Evolutionary conservation across 2,888 invertebrate genomes (phyloP), one percentile per base, ranked within the genome.

Genomic region (Agrotis segetum): DNA sequence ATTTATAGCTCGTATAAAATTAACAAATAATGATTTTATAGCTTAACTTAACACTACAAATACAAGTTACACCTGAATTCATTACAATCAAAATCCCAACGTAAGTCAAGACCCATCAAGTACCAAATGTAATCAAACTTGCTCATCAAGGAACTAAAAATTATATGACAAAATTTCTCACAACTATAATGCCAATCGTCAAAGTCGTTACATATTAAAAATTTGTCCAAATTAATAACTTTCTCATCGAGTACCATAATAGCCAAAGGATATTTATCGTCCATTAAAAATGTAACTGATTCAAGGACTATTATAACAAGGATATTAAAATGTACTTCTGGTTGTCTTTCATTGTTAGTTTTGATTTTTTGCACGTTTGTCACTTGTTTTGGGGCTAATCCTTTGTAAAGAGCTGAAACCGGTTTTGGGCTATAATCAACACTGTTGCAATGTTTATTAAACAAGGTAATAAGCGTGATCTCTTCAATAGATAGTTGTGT

Each of bases 401-500:
- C 66, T 86, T 82, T 87, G 88, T 87, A 82, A 89, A 85, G 86
- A 92, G 88, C 65, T 60, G 11, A 77, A 91, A 95, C 95, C 78
- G 88, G 93, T 94, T 94, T 91, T 85, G 49, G 67, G 85, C 85
- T 89, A 91, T 93, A 92, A 93, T 93, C 92, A 92, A 95, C 95
- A 94, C 87, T 93, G 95, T 95, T 95, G 93, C 95, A 91, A 94
- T 95, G 95, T 96, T 96, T 96, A 95, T 95, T 95, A 95, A 95
- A 95, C 95, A 95, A 91, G 93, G 91, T 93, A 95, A 93, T 95
- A 94, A 93, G 92, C 90, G 85, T 88, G 89, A 87, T 91, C 89
- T 88, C 87, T 86, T 89, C 84, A 88, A 85, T 86, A 74, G 88
- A 85, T 83, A 71, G 87, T 86, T 81, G 78, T 77, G 82, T 87